Percentiles rank a stretch among this genome's conserved stretches.
These are phyloP conservation scores for Zaprionus davidi DNA, from an alignment of 1,140 invertebrate genomes.

Conservation along the genomic window DNA sequence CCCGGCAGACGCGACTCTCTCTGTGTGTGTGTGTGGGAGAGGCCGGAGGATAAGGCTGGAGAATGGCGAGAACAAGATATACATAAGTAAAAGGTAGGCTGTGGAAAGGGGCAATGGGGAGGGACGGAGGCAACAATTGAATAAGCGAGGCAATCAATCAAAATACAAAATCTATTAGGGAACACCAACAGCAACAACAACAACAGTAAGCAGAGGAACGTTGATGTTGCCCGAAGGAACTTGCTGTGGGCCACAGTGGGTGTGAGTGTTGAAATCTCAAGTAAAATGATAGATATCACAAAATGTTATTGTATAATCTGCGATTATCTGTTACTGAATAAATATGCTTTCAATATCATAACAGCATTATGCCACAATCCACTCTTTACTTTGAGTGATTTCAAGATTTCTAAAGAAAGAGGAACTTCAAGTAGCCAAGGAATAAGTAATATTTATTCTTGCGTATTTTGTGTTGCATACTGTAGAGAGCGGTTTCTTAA, in stretches of 20 bases:
- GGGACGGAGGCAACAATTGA: conserved; percentile 63
- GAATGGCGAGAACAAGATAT: conserved; percentile 2
- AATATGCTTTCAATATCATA: background rate
- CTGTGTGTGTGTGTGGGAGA: background rate
- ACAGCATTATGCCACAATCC: background rate
- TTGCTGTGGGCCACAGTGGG: conserved; percentile 44
- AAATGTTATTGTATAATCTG: background rate
- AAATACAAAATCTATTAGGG: conserved; percentile 82
- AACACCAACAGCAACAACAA: conserved; percentile 33
- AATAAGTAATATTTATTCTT: too few relatives aligned
- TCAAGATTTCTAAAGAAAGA: background rate
- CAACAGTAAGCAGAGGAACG: conserved; percentile 46
- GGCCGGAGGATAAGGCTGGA: background rate
- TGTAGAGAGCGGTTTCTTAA: too few relatives aligned
- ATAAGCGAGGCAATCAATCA: conserved; percentile 82
- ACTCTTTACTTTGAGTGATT: background rate
- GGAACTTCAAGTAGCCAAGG: background rate
- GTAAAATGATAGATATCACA: background rate
- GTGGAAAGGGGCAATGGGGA: background rate
- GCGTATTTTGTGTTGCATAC: too few relatives aligned
- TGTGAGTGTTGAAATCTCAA: background rate
- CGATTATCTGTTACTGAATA: background rate
- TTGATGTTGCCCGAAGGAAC: conserved; percentile 53
- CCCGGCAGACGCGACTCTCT: conserved; percentile 68
- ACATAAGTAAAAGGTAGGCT: background rate